A percentile compares a stretch with the other conserved stretches of the same genome.
These are phyloP conservation scores for Apeira syringaria DNA, from an alignment of 2,888 invertebrate species.

Conservation along the genomic window DNA sequence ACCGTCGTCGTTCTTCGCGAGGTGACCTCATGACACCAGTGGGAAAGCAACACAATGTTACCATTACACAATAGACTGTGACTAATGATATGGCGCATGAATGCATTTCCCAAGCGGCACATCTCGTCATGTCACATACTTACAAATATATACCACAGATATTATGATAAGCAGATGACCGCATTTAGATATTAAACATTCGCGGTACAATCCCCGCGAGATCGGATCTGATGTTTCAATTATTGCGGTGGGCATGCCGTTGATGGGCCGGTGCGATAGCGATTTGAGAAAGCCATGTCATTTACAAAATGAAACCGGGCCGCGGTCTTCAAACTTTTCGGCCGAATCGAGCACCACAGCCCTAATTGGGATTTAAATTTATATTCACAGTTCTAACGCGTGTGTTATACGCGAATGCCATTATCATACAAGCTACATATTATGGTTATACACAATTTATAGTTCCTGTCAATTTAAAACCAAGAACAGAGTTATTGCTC, in stretches of 20 bases:
- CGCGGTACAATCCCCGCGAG: slow-evolving; percentile 10
- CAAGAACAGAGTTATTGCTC: slow-evolving; percentile 26
- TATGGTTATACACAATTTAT: slow-evolving; percentile 13
- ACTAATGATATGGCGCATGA: slow-evolving; percentile 23
- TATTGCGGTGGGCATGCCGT: slow-evolving; percentile 13
- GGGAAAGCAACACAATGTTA: slow-evolving; percentile 30
- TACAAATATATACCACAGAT: slow-evolving; percentile 20
- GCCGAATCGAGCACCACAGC: slow-evolving; percentile 1
- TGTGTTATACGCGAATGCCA: background rate
- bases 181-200: slow-evolving; percentile 11
- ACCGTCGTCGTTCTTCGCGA: slow-evolving; percentile 1
- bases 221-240: slow-evolving; percentile 20
- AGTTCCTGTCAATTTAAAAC: slow-evolving; percentile 19
- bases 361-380: slow-evolving; percentile 2
- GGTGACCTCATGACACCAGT: slow-evolving; percentile 29
- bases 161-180: slow-evolving; percentile 19
- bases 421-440: too few relatives aligned
- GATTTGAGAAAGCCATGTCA: slow-evolving; percentile 18
- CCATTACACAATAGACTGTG: slow-evolving; percentile 27
- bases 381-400: background rate
- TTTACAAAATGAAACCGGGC: slow-evolving; percentile 11
- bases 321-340: slow-evolving; percentile 7
- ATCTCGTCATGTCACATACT: slow-evolving; percentile 9
- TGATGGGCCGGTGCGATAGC: slow-evolving; percentile 15
- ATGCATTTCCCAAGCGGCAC: slow-evolving; percentile 24